Conservation (phyloP, 2,797 vertebrate genomes). For the Sternotherus odoratus region DNA sequence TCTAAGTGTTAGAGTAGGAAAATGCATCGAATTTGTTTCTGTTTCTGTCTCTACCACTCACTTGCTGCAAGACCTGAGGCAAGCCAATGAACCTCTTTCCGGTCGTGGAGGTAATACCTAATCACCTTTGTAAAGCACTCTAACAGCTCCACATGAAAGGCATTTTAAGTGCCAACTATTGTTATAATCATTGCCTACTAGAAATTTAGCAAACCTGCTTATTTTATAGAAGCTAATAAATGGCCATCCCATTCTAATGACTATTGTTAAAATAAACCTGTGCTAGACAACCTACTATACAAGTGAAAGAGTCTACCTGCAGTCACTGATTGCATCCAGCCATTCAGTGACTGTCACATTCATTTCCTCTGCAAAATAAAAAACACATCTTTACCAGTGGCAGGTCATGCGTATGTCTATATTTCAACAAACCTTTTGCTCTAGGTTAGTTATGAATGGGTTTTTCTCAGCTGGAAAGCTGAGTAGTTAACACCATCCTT, state of each 20-base stretch:
- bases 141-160: not conserved
- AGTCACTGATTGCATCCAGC: not conserved
- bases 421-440: not conserved
- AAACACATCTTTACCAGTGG: not conserved
- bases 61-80: not conserved
- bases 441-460: not conserved
- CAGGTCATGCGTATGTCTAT: not conserved
- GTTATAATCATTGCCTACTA: not conserved
- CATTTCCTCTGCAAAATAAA: not conserved
- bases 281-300: not conserved
- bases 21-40: not conserved
- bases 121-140: not conserved
- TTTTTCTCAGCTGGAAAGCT: slow-evolving; percentile 17
- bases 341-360: slow-evolving; percentile 3
- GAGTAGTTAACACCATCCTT: not conserved
- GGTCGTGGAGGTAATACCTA: not conserved
- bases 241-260: not conserved
- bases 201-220: accelerated
- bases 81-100: not conserved
- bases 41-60: not conserved
- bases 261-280: not conserved
- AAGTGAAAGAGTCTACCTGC: not conserved
- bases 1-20: not conserved
- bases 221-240: not conserved
- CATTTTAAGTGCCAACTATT: not conserved